Evolutionary conservation across 2,113 vertebrate genomes (phyloP).

Genomic region (Antechinus stuartii): DNA sequence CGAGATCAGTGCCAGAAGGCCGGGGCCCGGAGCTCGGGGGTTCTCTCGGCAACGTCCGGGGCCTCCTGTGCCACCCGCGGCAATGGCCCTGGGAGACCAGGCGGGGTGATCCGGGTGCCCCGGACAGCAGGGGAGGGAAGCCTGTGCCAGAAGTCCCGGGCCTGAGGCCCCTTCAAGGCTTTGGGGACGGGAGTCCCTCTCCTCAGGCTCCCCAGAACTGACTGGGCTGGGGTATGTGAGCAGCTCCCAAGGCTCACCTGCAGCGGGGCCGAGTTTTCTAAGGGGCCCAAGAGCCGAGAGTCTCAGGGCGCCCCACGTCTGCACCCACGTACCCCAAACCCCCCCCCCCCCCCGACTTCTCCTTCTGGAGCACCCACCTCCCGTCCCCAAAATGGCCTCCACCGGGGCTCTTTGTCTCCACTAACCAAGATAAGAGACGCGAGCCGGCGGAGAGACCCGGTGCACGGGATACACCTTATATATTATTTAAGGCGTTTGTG

Average conservation of each 20-base stretch:
- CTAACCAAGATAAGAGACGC: not conserved
- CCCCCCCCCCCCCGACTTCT: not conserved
- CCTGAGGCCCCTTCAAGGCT: not conserved
- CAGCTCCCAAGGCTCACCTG: not conserved
- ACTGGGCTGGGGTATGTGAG: not conserved
- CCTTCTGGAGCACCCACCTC: not conserved
- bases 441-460: not conserved
- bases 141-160: not conserved
- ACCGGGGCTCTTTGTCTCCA: not conserved
- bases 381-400: not conserved
- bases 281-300: not conserved
- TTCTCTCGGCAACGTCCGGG: too few species aligned
- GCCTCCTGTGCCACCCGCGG: rapidly evolving
- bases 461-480: rapidly evolving
- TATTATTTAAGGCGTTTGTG: not conserved
- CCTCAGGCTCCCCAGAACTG: not conserved
- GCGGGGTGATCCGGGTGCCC: not conserved
- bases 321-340: not conserved
- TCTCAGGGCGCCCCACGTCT: not conserved
- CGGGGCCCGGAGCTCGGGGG: not conserved
- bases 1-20: not conserved
- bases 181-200: not conserved
- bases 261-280: not conserved
- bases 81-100: not conserved
- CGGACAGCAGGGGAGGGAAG: not conserved